These are phyloP conservation scores for Acrobasis consociella DNA, from an alignment of 2,888 invertebrate genomes.

Conservation along the genomic window DNA sequence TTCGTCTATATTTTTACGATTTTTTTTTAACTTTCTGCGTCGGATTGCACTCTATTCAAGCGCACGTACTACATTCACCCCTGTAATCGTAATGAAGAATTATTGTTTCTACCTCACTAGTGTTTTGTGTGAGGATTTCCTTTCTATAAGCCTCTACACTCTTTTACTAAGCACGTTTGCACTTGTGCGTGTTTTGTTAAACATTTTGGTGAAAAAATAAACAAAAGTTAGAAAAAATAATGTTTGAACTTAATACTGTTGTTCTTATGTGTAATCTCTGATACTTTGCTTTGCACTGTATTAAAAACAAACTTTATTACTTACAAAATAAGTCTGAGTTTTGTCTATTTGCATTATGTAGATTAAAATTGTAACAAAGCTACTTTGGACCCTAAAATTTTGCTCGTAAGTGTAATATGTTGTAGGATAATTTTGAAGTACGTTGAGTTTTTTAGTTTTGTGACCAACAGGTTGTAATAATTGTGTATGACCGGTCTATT, in stretches of 20 bases:
- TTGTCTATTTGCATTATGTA: too few species aligned
- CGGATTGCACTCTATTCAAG: slow-evolving; percentile 38
- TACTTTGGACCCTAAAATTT: not conserved
- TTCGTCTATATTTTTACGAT: too few species aligned
- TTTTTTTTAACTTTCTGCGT: not conserved
- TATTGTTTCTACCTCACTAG: slow-evolving; percentile 77
- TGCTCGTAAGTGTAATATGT: not conserved
- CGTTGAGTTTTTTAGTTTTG: not conserved
- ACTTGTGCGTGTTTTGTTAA: slow-evolving; percentile 46
- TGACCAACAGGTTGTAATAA: not conserved
- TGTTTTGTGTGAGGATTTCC: slow-evolving; percentile 78
- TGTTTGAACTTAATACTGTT: slow-evolving; percentile 24
- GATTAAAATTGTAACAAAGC: too few species aligned
- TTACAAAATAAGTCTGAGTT: too few species aligned
- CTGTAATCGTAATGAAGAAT: slow-evolving; percentile 70
- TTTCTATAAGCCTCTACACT: slow-evolving; percentile 68
- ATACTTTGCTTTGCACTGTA: not conserved
- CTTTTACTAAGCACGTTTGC: slow-evolving; percentile 71
- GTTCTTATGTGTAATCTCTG: slow-evolving; percentile 21
- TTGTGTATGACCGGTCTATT: not conserved
- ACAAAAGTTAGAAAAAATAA: slow-evolving; percentile 13
- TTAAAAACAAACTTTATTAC: too few species aligned
- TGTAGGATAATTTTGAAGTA: not conserved
- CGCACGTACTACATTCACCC: slow-evolving; percentile 44
- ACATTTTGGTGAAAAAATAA: slow-evolving; percentile 42